These are phyloP conservation scores for Ceratitis capitata DNA, from an alignment of 1,140 invertebrate species.

Conservation along the genomic window DNA sequence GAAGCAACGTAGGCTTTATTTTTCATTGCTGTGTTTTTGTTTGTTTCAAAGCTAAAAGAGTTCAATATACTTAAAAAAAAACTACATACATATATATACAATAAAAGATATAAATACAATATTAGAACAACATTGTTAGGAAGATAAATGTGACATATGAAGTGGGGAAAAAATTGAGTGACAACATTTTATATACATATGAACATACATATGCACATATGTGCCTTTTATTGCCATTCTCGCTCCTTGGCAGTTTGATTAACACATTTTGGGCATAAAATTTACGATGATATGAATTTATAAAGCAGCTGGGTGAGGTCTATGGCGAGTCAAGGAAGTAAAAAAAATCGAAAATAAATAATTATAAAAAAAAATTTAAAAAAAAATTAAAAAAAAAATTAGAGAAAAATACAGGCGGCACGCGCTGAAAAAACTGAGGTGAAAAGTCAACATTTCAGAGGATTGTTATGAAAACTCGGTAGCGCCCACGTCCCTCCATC, in stretches of 20 bases:
- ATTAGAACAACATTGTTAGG: too few species aligned
- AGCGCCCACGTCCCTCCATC: background rate
- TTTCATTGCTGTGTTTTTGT: background rate
- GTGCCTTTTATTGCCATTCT: background rate
- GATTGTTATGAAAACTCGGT: background rate
- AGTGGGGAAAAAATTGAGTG: background rate
- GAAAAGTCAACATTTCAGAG: background rate
- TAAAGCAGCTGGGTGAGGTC: background rate
- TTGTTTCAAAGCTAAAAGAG: background rate
- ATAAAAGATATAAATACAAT: background rate
- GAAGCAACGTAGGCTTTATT: background rate
- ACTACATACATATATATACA: too few species aligned
- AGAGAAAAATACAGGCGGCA: background rate
- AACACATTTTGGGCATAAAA: background rate
- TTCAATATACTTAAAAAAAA: background rate
- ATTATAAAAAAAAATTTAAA: background rate
- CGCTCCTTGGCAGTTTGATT: background rate
- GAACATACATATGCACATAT: too few species aligned
- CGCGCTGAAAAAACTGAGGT: too few species aligned
- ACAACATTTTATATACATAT: background rate
- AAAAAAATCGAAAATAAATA: background rate
- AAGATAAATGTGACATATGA: background rate
- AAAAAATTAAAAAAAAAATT: background rate
- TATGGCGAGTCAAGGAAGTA: background rate
- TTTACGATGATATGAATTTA: background rate